Evolutionary conservation across 1,140 invertebrate genomes (phyloP), one percentile per base, ranked within the genome.

Genomic region (Hesperophylax magnus): DNA sequence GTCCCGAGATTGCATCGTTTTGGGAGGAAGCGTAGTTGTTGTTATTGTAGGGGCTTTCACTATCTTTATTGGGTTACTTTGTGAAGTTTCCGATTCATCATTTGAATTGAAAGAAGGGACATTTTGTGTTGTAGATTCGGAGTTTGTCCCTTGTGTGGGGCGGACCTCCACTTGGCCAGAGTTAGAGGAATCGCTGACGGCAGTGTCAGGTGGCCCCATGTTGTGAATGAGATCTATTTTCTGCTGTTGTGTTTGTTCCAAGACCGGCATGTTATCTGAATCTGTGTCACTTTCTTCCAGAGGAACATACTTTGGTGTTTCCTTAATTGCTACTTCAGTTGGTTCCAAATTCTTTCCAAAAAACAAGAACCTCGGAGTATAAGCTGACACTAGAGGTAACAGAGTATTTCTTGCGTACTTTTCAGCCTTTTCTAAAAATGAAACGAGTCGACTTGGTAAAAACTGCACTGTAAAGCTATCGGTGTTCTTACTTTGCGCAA

Each of bases 361-460:
- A 84, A 92, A 88, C n/a, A 92, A 91, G 79, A 94, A 90, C 47
- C 91, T 93, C 0, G 94, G 94, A 3, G 94, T 94, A 85, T 95
- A 94, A 54, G 94, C 94, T 1, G 94, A 95, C 4, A 95, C 94
- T 7, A 95, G 84, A 0, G 94, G 94, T 65, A 95, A 85, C 11
- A 96, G 87, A 0, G 94, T 95, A 85, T 94, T 93, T 65, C 94
- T 90, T 0, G 95, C 95, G 85, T 96, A 96, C 27, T 93, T 91
- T 86, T 96, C 95, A 0, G 95, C 95, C 84, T 95, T 93, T 20
- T 95, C 94, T 31, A 96, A 91, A 85, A 96, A 93, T 6, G 93
- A 93, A 0, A 94, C 94, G 17, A 96, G 85, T 34, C 94, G 91
- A 77, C 95, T 93, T 0, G 95, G 95, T 24, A 96, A 87, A 84